Conservation (phyloP, 2,888 invertebrate genomes). For the Unio pictorum region DNA sequence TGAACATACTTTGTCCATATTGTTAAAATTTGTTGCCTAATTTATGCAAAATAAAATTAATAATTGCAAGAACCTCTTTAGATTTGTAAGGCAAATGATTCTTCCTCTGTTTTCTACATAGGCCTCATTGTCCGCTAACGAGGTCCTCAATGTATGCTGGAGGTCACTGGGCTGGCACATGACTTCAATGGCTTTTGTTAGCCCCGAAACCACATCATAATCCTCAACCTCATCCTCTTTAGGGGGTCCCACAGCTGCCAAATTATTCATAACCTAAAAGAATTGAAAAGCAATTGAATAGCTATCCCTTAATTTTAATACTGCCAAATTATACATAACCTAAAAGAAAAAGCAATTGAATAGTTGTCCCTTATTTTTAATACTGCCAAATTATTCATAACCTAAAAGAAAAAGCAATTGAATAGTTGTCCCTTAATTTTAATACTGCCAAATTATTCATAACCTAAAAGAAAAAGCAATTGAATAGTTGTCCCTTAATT, state of each 20-base stretch:
- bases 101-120: slow-evolving; percentile 79
- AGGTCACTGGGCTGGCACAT: slow-evolving; percentile 86
- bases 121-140: slow-evolving; percentile 70
- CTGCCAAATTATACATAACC: too few species aligned
- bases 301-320: too few species aligned
- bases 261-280: slow-evolving; percentile 83
- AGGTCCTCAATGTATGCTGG: slow-evolving; percentile 77
- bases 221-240: slow-evolving; percentile 44
- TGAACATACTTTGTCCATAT: too few species aligned
- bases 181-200: slow-evolving; percentile 88
- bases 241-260: slow-evolving; percentile 86
- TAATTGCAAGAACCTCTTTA: slow-evolving; percentile 74
- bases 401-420: slow-evolving; percentile 73
- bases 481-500: too few species aligned
- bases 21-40: too few species aligned
- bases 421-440: too few species aligned
- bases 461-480: too few species aligned
- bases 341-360: too few species aligned
- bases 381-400: slow-evolving; percentile 84
- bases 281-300: not conserved
- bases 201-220: slow-evolving; percentile 81
- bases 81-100: slow-evolving; percentile 91
- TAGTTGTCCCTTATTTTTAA: too few species aligned
- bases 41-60: too few species aligned
- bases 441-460: too few species aligned